phyloP scores from a whole-genome alignment of 92 coral and sea anemone genomes.

The Parazoanthus darwini region DNA sequence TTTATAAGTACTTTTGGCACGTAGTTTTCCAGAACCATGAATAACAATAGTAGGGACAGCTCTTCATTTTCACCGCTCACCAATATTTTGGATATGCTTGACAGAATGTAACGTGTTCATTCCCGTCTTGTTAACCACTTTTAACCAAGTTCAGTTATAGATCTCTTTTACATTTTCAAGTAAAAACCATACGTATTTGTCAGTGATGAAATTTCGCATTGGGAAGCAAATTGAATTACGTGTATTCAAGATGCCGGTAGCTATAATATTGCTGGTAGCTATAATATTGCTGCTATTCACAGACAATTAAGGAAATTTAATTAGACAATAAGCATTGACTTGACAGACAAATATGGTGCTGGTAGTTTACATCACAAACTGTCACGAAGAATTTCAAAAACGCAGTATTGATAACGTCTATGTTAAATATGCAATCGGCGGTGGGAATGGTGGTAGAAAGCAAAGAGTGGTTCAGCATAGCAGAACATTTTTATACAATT shows the following conservation, averaged over 20 bases:
- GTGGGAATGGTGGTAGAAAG: neutral
- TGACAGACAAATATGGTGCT: neutral
- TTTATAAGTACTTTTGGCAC: neutral
- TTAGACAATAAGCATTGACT: neutral
- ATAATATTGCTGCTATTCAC: neutral
- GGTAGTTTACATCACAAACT: neutral
- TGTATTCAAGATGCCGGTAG: neutral
- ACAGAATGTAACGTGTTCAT: neutral
- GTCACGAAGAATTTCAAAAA: neutral
- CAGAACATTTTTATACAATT: neutral
- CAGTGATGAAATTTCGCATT: neutral
- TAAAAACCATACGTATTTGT: neutral
- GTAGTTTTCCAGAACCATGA: neutral
- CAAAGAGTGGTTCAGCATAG: neutral
- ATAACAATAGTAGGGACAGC: no score
- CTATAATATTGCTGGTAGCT: slow-evolving; percentile 5
- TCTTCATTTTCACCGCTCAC: neutral
- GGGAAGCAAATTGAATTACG: neutral
- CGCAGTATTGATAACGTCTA: neutral
- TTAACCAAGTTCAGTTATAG: neutral
- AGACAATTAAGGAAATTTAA: neutral
- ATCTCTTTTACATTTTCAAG: neutral
- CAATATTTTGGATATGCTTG: neutral
- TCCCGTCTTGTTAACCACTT: neutral
- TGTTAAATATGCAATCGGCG: neutral